Base-by-base conservation (phyloP, 2,797 vertebrate genomes). In the Coranthus polyacanthus region DNA sequence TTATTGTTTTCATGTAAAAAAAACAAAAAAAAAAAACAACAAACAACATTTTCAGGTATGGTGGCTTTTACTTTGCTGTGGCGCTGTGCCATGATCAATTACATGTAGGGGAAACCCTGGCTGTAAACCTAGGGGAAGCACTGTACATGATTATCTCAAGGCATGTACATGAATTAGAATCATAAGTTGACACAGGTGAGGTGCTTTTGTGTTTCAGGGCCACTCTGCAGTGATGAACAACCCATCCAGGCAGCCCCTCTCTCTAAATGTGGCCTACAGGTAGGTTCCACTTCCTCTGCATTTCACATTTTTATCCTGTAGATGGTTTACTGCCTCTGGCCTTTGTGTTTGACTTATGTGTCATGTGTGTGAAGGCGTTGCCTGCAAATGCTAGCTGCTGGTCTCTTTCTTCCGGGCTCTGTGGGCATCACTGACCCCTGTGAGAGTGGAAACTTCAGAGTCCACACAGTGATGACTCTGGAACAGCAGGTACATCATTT, bases 191-290 rank as follows among this genome's bases (percentile, higher is more conserved):
- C n/a, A n/a, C n/a, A n/a, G n/a, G n/a, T n/a, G n/a, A n/a, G n/a
- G n/a, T n/a, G 47, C 2, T 1, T 0, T 1, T 69, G 5, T 82
- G 22, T 79, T 71, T 0, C 81, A 99, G 98, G 98, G 96, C 0
- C 97, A 99, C 82, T 98, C 97, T 0, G 96, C 98, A 0, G 97
- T 99, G 68, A 99, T 99, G 97, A 99, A 99, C 87, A 99, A 98
- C 60, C 97, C 97, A 0, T 96, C 97, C 78, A 93, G 97, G 41
- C 98, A 99, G 87, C 98, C 98, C 0, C 85, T 99, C 84, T 95
- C 97, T 0, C 94, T 99, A 38, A 98, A 99, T 3, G 90, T 97
- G 3, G 96, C 96, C 13, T 99, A 98, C 93, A 98, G 96, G 97
- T 94, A 3, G 20, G 81, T 56, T 18, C 5, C n/a, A n/a, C n/a